Base-by-base conservation (phyloP, 2,797 vertebrate species). In the Channallabes apus region DNA sequence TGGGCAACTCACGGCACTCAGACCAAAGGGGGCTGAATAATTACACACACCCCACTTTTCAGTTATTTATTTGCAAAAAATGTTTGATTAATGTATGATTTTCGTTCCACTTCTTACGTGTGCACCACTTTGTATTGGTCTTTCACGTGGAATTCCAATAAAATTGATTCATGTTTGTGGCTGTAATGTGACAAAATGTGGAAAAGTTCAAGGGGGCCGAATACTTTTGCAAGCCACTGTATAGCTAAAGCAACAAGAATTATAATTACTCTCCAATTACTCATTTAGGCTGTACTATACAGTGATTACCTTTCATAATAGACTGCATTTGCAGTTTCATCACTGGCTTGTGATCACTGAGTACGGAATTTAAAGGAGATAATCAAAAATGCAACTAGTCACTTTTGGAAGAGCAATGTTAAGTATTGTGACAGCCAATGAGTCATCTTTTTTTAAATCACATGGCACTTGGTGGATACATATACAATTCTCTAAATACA, bases 361-460 rank as follows among this genome's bases (percentile, higher is more conserved):
- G 27, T 38, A 14, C 14, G 24, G 29, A 61, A 59, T 24, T 20
- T 35, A 51, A 73, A n/a, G 5, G 14, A 59, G 11, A 78, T 35
- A 0, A 77, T 58, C 3, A 32, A 32, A 58, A 58, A 69, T 29
- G 69, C 27, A 32, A 32, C 32, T 61, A 59, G 11, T 17, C 7
- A 20, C 51, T 46, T 82, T 59, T 56, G 79, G 84, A 24, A 73
- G 41, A 75, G 78, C 29, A 73, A 41, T 72, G 71, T 79, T 75
- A 68, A 86, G 84, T 61, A 75, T 12, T 67, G 59, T 82, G 51
- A 76, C 41, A 68, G n/a, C 17, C 67, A 83, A 78, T 77, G 64
- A 62, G 56, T 86, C 64, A 86, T 7, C 73, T 62, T 86, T 38
- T 78, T 51, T 46, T 51, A 12, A 32, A 71, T 82, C 73, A 72